Evolutionary conservation across 2,797 vertebrate species (phyloP), one percentile per base, ranked within the genome.

Genomic region (Alectoris magna): DNA sequence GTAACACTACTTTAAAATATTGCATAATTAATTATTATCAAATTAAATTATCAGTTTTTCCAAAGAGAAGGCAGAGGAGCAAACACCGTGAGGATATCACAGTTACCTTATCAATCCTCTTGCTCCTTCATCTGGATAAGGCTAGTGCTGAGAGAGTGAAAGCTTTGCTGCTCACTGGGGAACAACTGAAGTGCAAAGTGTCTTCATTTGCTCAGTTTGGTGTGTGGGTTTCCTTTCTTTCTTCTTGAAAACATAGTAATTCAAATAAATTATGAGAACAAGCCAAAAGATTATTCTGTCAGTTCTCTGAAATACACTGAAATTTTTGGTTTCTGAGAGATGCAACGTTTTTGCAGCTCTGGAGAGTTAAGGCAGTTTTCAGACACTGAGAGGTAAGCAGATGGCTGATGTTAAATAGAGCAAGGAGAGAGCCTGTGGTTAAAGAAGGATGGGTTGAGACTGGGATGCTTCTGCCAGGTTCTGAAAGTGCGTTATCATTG

Each of bases 401-500:
- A 87, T 93, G 77, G 80, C 3, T 0, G 43, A 76, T 88, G 70
- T 91, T 93, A 91, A 91, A 63, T 73, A 62, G 70, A 87, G 38
- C 56, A 70, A 76, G 56, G 29, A 81, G 36, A 29, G 38, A 93
- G 63, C 14, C 55, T 87, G 78, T 84, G 90, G 46, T 91, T 71
- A 67, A 76, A 87, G 66, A 66, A 80, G 48, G 72, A 49, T 63
- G n/a, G 76, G 38, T 19, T 72, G 43, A 85, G 55, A 23, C 63
- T 75, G 59, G 26, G 14, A 79, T 13, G 3, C 39, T 87, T 71
- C 46, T 94, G 76, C 84, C 75, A 67, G 78, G 84, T 89, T 87
- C 78, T 88, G 92, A 55, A 91, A 94, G 66, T 63, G 81, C 43
- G 46, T 64, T 91, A 11, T 74, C 77, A 26, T 76, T 96, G 93